These are phyloP conservation scores for Polyergus mexicanus DNA, from an alignment of 1,140 invertebrate species.

Conservation along the genomic window DNA sequence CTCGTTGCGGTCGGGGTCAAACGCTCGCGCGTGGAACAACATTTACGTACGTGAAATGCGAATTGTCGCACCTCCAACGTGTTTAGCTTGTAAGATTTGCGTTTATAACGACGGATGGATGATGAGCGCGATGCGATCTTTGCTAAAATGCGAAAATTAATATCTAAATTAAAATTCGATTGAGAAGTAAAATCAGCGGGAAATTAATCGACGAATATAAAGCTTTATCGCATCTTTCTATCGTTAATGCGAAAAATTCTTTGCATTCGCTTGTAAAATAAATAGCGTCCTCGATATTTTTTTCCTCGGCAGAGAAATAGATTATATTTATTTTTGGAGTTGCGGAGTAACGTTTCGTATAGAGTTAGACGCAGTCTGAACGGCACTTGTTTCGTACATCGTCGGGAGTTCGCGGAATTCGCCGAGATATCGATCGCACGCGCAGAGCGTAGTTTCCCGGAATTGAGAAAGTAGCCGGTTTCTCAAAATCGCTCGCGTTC, in stretches of 20 bases:
- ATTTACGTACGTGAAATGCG: conserved; percentile 16
- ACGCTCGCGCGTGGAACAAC: conserved; percentile 3
- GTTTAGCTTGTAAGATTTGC: not conserved
- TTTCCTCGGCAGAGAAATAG: not conserved
- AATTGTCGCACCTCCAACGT: conserved; percentile 8
- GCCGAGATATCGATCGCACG: conserved; percentile 39
- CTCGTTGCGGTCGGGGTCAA: conserved; percentile 28
- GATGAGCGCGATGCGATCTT: not conserved
- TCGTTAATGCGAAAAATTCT: not conserved
- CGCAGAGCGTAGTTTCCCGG: conserved; percentile 15
- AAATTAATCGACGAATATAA: not conserved
- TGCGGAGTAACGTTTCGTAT: not conserved
- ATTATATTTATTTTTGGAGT: not conserved
- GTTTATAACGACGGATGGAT: not conserved
- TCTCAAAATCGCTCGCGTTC: conserved; percentile 20
- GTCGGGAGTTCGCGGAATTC: conserved; percentile 9
- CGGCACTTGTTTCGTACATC: conserved; percentile 10
- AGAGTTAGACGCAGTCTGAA: not conserved
- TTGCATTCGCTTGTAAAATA: conserved; percentile 3
- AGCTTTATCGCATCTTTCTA: not conserved
- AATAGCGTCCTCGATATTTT: not conserved
- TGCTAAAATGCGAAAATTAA: conserved; percentile 25
- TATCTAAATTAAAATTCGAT: not conserved
- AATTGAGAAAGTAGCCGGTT: conserved; percentile 35
- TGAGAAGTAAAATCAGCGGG: not conserved